Evolutionary conservation across 2,113 vertebrate genomes (phyloP).

Genomic region (Engystomops pustulosus): DNA sequence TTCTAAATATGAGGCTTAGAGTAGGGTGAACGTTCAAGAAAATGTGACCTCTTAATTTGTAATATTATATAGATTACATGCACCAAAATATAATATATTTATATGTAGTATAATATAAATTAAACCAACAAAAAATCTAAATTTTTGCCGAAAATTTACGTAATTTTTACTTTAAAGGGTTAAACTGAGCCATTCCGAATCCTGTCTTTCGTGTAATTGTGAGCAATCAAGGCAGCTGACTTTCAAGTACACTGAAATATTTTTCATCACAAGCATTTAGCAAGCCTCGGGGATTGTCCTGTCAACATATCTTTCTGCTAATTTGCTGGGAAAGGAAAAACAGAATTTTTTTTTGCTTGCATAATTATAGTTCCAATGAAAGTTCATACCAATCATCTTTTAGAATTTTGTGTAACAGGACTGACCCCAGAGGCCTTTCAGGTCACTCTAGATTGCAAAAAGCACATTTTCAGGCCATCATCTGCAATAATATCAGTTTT

Average conservation of each 20-base stretch:
- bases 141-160: neutral
- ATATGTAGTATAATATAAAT: neutral
- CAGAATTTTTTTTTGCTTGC: slow-evolving; percentile 46
- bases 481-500: slow-evolving; percentile 35
- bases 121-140: neutral
- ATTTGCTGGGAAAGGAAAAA: slow-evolving; percentile 55
- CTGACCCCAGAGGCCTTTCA: slow-evolving; percentile 43
- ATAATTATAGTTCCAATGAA: slow-evolving; percentile 57
- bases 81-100: too few species aligned
- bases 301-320: slow-evolving; percentile 59
- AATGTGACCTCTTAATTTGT: too few species aligned
- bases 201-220: slow-evolving; percentile 38
- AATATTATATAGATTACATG: too few species aligned
- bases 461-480: slow-evolving; percentile 26
- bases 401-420: slow-evolving; percentile 19
- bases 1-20: too few species aligned
- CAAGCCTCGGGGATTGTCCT: slow-evolving; percentile 54
- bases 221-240: slow-evolving; percentile 54
- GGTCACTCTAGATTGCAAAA: slow-evolving; percentile 40
- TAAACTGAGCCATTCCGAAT: slow-evolving; percentile 41
- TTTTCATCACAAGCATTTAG: slow-evolving; percentile 56
- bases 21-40: too few species aligned
- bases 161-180: slow-evolving; percentile 10
- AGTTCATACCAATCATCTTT: slow-evolving; percentile 48
- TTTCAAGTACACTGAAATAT: slow-evolving; percentile 56